These are phyloP conservation scores for Calliopum simillimum DNA, from an alignment of 2,888 invertebrate genomes.

Conservation along the genomic window DNA sequence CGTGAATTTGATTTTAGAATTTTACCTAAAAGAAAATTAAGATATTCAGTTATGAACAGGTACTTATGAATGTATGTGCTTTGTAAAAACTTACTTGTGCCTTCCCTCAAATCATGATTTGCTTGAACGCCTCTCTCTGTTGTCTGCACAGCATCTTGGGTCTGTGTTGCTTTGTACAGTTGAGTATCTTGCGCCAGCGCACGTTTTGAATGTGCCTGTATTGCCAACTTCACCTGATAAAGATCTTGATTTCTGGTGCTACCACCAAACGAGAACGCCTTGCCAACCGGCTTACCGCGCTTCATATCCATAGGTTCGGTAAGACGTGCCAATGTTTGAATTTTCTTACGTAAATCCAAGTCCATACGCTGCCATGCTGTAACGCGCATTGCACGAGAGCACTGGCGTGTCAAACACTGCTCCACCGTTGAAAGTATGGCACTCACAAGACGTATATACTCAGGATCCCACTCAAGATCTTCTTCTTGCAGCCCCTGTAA, in stretches of 20 bases:
- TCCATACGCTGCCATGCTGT: constrained; percentile 77
- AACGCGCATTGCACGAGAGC: constrained; percentile 74
- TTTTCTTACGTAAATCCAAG: constrained; percentile 72
- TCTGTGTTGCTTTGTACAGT: constrained; percentile 63
- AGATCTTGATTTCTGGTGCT: constrained; percentile 66
- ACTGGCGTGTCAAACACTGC: constrained; percentile 78
- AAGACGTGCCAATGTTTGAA: constrained; percentile 74
- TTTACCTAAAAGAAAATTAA: constrained; percentile 53
- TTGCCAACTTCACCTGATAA: constrained; percentile 66
- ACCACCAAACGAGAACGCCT: constrained; percentile 65
- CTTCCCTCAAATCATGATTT: constrained; percentile 60
- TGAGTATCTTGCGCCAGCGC: constrained; percentile 63
- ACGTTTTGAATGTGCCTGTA: constrained; percentile 67
- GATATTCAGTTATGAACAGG: not conserved
- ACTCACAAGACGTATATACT: constrained; percentile 72
- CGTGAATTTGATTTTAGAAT: constrained; percentile 63
- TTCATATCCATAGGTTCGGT: constrained; percentile 64
- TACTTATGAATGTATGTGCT: not conserved
- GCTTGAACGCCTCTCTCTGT: constrained; percentile 63
- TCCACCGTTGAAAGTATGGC: constrained; percentile 77
- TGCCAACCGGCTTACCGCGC: constrained; percentile 59
- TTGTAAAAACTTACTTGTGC: constrained; percentile 53
- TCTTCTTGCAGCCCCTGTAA: constrained; percentile 65
- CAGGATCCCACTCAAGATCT: constrained; percentile 69
- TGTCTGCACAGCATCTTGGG: constrained; percentile 59